Evolutionary conservation across 2,888 invertebrate species (phyloP), one percentile per base, ranked within the genome.

Genomic region (Actias luna): DNA sequence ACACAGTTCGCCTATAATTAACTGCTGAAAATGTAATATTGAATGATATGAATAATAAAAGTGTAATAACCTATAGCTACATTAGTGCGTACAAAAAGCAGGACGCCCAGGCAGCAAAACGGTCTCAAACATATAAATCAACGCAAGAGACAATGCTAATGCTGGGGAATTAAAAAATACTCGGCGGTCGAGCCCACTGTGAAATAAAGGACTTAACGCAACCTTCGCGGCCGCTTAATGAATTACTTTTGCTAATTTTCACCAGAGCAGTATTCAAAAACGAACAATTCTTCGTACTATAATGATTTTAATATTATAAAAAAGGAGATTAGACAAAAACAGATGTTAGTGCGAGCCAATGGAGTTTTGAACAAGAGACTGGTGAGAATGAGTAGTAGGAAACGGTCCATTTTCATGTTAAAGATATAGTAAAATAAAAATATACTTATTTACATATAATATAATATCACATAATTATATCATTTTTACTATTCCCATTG

Each of bases 181-280:
- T 89, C 82, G 77, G 68, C 67, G 74, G 74, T 68, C 69, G 74
- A 80, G 83, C 83, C 79, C 80, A 77, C 82, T 80, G 81, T 82
- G 86, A 88, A 89, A 87, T 89, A 86, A 87, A 84, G 82, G 90
- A 87, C 90, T 89, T 87, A 82, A 79, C 85, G 77, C 83, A 85
- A 89, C 89, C 91, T 91, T 89, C 78, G 87, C 77, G 80, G 74
- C 79, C 80, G 85, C 88, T 91, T 90, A 91, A 92, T 91, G 88
- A 92, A 92, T 92, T 90, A 89, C 89, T 83, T 88, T 85, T 83
- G 86, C 87, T 88, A 89, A 89, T 91, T 91, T 89, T 84, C 79
- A 75, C 68, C 72, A 67, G 83, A 79, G 70, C 66, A 74, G 85
- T 27, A 87, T 71, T 85, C 62, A 60, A 74, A 22, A 46, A 46